phyloP scores from a whole-genome alignment of 2,888 invertebrate species.

The Chrysolina oricalcia region DNA sequence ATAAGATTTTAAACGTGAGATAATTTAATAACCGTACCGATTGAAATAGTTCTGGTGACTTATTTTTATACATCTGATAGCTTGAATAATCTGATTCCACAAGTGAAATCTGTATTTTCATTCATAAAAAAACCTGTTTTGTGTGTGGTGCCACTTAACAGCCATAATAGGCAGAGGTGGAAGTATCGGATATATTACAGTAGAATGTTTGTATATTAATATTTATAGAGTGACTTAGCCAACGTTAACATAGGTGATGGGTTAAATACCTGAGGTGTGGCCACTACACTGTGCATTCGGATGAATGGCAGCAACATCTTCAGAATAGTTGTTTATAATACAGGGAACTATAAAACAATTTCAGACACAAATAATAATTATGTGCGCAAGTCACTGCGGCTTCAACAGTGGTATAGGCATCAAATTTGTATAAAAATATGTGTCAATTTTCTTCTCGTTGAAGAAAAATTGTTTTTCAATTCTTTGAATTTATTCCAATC shows the following conservation, averaged over 20 bases:
- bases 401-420: too few relatives aligned
- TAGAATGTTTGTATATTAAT: constrained; percentile 64
- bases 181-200: constrained; percentile 41
- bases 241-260: constrained; percentile 66
- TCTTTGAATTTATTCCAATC: too few relatives aligned
- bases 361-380: too few relatives aligned
- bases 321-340: constrained; percentile 11
- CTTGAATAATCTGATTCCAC: neutral
- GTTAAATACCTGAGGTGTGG: constrained; percentile 70
- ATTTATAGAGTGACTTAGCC: constrained; percentile 70
- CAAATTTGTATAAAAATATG: too few relatives aligned
- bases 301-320: constrained; percentile 14
- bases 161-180: constrained; percentile 29
- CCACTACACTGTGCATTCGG: constrained; percentile 35
- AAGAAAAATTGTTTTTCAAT: too few relatives aligned
- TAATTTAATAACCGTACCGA: neutral
- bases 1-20: neutral
- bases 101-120: constrained; percentile 18
- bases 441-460: too few relatives aligned
- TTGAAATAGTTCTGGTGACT: neutral
- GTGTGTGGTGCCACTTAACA: constrained; percentile 12
- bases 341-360: neutral
- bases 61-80: neutral
- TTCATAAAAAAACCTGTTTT: constrained; percentile 21
- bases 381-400: too few relatives aligned